Evolutionary conservation across 1,140 invertebrate genomes (phyloP).

Genomic region (Colletes latitarsis): DNA sequence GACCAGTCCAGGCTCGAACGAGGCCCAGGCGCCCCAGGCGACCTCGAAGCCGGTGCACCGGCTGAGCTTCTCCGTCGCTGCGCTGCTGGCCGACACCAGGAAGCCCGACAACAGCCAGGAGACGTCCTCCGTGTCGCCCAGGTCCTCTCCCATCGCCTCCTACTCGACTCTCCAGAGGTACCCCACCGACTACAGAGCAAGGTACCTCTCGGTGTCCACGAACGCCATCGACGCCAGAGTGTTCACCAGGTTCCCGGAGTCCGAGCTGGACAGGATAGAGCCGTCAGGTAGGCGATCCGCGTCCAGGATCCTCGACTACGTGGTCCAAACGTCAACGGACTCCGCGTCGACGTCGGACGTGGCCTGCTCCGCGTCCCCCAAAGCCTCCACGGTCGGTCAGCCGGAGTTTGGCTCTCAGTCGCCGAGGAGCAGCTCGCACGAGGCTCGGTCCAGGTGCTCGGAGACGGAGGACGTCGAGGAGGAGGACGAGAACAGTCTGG

Average conservation of each 20-base stretch:
- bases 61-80: constrained; percentile 81
- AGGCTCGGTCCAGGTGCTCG: constrained; percentile 70
- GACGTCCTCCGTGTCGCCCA: constrained; percentile 47
- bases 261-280: constrained; percentile 31
- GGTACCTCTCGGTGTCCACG: constrained; percentile 38
- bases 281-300: constrained; percentile 23
- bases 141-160: constrained; percentile 55
- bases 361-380: constrained; percentile 42
- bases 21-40: constrained; percentile 66
- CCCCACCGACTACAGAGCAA: constrained; percentile 53
- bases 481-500: constrained; percentile 73
- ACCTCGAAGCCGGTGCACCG: constrained; percentile 68
- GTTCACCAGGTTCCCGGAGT: constrained; percentile 34
- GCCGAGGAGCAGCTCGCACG: constrained; percentile 70
- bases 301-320: constrained; percentile 37
- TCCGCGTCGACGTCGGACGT: constrained; percentile 25
- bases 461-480: constrained; percentile 74
- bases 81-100: constrained; percentile 78
- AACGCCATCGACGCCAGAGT: constrained; percentile 33
- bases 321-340: constrained; percentile 32
- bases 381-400: constrained; percentile 14
- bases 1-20: constrained; percentile 71
- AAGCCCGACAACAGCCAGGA: constrained; percentile 46
- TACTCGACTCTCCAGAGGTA: constrained; percentile 57
- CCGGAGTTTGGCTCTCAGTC: constrained; percentile 59